Conservation (phyloP, 1,140 invertebrate species). For the Drosophila sucinea region DNA sequence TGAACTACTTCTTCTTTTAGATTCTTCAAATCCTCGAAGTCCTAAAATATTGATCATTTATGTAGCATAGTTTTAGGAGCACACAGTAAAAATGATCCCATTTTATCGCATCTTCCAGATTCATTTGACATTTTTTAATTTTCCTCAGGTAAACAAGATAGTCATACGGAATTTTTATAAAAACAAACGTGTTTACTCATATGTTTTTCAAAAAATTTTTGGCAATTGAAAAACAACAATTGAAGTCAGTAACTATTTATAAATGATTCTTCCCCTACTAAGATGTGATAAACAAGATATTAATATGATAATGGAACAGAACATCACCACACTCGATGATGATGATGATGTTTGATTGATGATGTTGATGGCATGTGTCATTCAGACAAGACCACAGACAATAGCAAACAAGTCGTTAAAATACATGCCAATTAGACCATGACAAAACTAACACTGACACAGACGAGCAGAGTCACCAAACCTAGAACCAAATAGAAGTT, state of each 20-base stretch:
- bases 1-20: too few relatives aligned
- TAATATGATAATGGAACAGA: slow-evolving; percentile 11
- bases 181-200: slow-evolving; percentile 10
- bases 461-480: slow-evolving; percentile 23
- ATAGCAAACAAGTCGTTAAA: slow-evolving; percentile 1
- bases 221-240: neutral
- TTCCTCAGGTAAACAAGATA: neutral
- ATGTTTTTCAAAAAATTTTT: neutral
- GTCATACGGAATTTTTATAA: neutral
- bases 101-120: neutral
- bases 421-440: slow-evolving; percentile 40
- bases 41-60: neutral
- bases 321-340: slow-evolving; percentile 7
- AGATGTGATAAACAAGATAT: slow-evolving; percentile 61
- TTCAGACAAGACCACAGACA: slow-evolving; percentile 12
- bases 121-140: slow-evolving; percentile 6
- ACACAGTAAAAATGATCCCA: neutral
- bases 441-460: slow-evolving; percentile 28
- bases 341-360: slow-evolving; percentile 36
- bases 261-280: slow-evolving; percentile 53
- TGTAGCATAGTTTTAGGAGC: slow-evolving; percentile 4
- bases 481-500: slow-evolving; percentile 44
- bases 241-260: neutral
- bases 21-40: neutral
- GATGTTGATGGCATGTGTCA: slow-evolving; percentile 34